Evolutionary conservation across 1,140 invertebrate species (phyloP).

Genomic region (Rhagoletis pomonella): DNA sequence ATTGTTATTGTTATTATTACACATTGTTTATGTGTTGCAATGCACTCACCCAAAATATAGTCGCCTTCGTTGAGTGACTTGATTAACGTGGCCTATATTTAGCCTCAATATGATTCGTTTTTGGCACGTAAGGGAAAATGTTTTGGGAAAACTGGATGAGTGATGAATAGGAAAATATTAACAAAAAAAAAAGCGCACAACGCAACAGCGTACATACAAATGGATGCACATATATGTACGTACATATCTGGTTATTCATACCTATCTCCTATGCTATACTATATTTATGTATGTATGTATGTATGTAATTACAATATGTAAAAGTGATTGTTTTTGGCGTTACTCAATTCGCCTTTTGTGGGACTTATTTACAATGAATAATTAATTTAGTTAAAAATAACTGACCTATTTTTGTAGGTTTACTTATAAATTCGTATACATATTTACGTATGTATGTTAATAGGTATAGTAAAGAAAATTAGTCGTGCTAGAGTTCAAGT

Average conservation of each 20-base stretch:
- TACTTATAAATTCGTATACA: too few species aligned
- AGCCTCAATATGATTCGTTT: not conserved
- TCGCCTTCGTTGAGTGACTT: not conserved
- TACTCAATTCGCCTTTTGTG: not conserved
- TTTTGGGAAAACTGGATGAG: not conserved
- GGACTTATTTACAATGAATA: not conserved
- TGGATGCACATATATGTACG: not conserved
- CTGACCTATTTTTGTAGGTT: not conserved
- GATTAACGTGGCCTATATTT: not conserved
- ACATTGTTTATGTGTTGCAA: not conserved
- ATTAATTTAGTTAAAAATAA: not conserved
- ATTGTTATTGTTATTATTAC: constrained; percentile 15
- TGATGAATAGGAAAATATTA: not conserved
- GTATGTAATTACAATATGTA: not conserved
- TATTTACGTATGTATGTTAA: too few species aligned
- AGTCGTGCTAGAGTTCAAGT: too few species aligned
- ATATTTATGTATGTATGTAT: too few species aligned
- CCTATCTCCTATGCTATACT: too few species aligned
- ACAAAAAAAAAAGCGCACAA: not conserved
- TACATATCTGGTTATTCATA: not conserved
- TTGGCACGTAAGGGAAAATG: not conserved
- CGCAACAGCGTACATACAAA: too few species aligned
- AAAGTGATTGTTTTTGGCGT: not conserved
- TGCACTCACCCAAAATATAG: not conserved
- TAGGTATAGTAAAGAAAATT: too few species aligned